Base-by-base conservation (phyloP, 2,113 vertebrate genomes). In the Podilymbus podiceps region DNA sequence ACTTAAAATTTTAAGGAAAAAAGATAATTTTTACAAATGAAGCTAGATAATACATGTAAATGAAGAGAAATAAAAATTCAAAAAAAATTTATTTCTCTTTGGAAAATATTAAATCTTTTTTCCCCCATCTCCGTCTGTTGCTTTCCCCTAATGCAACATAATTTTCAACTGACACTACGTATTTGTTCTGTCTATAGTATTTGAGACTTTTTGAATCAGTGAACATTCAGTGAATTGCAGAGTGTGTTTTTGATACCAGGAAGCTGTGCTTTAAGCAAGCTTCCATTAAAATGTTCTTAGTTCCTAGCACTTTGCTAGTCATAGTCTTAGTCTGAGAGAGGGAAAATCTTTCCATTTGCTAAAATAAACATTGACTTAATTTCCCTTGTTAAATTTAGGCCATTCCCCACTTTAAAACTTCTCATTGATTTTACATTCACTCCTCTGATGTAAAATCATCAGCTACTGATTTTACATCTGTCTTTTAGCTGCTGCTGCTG, bases 401-500 rank as follows among this genome's bases (percentile, higher is more conserved):
- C 60, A 56, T 94, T 91, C 78, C 6, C 78, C 58, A 69, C 78
- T 96, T 96, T 97, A 93, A 97, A 97, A 97, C 86, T 97, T 97
- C 93, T 94, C 86, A 94, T 80, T 95, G 96, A 95, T 97, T 97
- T 97, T 97, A 95, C 90, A 96, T 93, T 95, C 88, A 81, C 58
- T 93, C 77, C 91, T 88, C 75, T 28, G 35, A 93, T 85, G 93
- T 96, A 96, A 97, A 97, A 96, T 93, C 62, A 94, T 93, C 96
- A 95, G 93, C 95, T 94, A 97, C 95, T 94, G 97, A 97, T 96
- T 97, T 97, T 96, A 95, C 95, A 97, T 97, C 95, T 97, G 91
- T 94, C 94, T 96, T 90, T 90, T 72, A 75, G 72, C 52, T 78
- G 84, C 64, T 95, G 80, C 86, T 97, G 93, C 85, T 93, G 91